Percentiles rank a stretch among this genome's conserved stretches.
phyloP scores from a whole-genome alignment of 2,888 invertebrate species.

The Subacronicta megacephala region DNA sequence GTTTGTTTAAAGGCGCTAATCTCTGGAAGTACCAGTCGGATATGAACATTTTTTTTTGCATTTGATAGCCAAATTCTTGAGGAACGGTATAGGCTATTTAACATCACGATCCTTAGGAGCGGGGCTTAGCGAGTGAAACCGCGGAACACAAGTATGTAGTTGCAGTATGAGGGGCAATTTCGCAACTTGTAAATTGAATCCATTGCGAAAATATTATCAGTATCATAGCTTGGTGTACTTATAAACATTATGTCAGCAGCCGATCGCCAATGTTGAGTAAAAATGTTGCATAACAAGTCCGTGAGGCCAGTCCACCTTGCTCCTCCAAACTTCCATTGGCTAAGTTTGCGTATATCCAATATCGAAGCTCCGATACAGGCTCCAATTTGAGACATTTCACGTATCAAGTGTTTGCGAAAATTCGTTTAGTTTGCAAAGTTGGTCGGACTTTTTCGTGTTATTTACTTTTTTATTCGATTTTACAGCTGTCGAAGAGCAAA shows the following conservation, averaged over 20 bases:
- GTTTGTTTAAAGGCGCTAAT: too few species aligned
- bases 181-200: too few species aligned
- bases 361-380: constrained; percentile 11
- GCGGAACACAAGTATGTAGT: too few species aligned
- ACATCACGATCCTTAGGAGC: too few species aligned
- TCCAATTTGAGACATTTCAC: constrained; percentile 6
- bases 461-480: background rate
- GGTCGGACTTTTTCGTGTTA: background rate
- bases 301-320: constrained; percentile 55
- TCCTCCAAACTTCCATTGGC: constrained; percentile 46
- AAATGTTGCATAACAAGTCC: constrained; percentile 34
- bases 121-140: too few species aligned
- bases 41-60: too few species aligned
- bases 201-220: too few species aligned
- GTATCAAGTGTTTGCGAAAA: background rate
- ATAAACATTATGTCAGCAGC: constrained; percentile 35
- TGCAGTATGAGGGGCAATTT: too few species aligned
- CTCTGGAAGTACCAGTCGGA: too few species aligned
- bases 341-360: constrained; percentile 19
- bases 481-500: background rate
- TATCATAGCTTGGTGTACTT: too few species aligned
- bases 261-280: constrained; percentile 28
- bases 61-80: too few species aligned
- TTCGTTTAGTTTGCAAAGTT: background rate
- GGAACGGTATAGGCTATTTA: too few species aligned